Conservation (phyloP, 2,797 vertebrate species). For the Malurus leucopterus region DNA sequence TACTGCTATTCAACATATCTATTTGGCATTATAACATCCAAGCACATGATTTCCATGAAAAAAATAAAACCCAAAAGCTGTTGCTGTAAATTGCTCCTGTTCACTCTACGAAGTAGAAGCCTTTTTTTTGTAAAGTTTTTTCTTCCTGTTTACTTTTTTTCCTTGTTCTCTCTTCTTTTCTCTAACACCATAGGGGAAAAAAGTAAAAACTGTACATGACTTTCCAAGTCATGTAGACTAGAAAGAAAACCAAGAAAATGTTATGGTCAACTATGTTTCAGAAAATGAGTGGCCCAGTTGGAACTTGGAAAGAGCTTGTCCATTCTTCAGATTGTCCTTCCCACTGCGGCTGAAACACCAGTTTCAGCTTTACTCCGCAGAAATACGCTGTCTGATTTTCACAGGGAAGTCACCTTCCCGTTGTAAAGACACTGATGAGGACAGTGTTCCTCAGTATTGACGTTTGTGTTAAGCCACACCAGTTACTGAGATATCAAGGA, state of each 20-base stretch:
- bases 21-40: neutral
- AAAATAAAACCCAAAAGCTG: neutral
- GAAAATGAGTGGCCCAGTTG: neutral
- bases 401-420: neutral
- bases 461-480: rapidly evolving
- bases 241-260: neutral
- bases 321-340: neutral
- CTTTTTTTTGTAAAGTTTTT: neutral
- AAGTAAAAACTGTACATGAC: neutral
- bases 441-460: rapidly evolving
- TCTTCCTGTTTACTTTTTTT: neutral
- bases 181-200: rapidly evolving
- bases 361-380: neutral
- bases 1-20: neutral
- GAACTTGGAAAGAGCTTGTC: neutral
- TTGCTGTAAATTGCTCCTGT: neutral
- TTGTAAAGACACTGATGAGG: neutral
- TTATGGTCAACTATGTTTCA: neutral
- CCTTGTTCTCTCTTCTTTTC: neutral
- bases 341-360: neutral
- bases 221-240: neutral
- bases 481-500: neutral
- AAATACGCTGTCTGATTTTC: neutral
- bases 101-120: neutral
- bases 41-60: neutral